Evolutionary conservation across 2,113 vertebrate species (phyloP), one percentile per base, ranked within the genome.

Genomic region (Pelusios castaneus): DNA sequence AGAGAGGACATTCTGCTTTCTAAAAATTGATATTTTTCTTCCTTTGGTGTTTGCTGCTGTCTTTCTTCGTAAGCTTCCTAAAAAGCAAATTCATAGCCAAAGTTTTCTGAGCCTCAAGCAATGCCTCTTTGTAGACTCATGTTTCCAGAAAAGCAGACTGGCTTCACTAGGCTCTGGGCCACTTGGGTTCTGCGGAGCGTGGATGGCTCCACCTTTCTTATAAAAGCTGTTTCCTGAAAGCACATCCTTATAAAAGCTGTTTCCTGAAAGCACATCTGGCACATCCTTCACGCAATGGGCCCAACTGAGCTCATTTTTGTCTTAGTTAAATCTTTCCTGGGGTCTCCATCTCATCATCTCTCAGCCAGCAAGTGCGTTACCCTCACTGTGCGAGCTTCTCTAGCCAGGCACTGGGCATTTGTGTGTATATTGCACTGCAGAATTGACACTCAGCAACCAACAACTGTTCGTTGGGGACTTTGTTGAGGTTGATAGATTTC

Each of bases 201-300:
- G 96, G 97, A 97, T 96, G 21, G 94, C 91, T 96, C 81, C 22
- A 8, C 63, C 90, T 34, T 89, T 86, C 89, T 92, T 60, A 85
- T 55, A 67, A 97, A 93, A 95, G 95, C 95, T 84, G 88, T 96
- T 97, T 97, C 95, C 97, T 97, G 96, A 87, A 96, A 93, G 94
- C n/a, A n/a, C n/a, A n/a, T n/a, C n/a, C 89, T 92, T 60, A 85
- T 55, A 67, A 97, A 93, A 95, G 95, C 95, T 84, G 88, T 96
- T 97, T 97, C 95, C 97, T 97, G 96, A 87, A 96, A 93, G 94
- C n/a, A n/a, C n/a, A 89, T 93, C 92, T 97, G 97, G 96, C 95
- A 94, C 63, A 29, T 84, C 76, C 79, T 76, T 51, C 52, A 54
- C 89, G 60, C 34, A 17, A 87, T 89, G 5, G 91, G 85, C 87